These are phyloP conservation scores for Clanis bilineata DNA, from an alignment of 2,888 invertebrate species.

Conservation along the genomic window DNA sequence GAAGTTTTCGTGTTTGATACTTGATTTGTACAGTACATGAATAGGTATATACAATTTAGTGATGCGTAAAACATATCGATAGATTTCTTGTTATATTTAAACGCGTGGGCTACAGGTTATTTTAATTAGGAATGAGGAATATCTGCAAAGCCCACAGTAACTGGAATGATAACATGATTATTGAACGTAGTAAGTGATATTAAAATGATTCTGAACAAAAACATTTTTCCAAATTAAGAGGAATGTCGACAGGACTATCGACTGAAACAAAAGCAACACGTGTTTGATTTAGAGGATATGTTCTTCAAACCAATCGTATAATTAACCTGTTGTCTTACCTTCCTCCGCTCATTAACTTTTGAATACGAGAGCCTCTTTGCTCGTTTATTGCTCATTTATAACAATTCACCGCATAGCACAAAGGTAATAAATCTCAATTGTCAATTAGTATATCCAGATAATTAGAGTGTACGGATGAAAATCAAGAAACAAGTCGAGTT, in stretches of 20 bases:
- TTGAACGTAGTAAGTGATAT: too few species aligned
- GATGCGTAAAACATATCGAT: neutral
- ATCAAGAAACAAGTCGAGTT: constrained; percentile 17
- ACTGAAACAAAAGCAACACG: neutral
- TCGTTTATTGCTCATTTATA: constrained; percentile 13
- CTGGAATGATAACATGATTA: too few species aligned
- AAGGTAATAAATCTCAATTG: constrained; percentile 12
- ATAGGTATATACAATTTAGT: too few species aligned
- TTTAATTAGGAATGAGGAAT: too few species aligned
- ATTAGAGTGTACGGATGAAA: constrained; percentile 3
- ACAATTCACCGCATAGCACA: constrained; percentile 3
- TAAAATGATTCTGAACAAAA: too few species aligned
- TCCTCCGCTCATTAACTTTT: constrained; percentile 12
- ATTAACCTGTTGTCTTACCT: constrained; percentile 4
- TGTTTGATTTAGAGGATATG: neutral
- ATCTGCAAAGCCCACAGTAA: too few species aligned
- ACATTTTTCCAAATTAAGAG: neutral
- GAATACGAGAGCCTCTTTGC: constrained; percentile 8
- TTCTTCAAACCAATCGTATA: neutral
- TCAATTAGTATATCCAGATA: constrained; percentile 8
- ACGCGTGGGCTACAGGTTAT: too few species aligned
- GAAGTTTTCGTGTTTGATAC: neutral
- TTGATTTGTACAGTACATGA: neutral
- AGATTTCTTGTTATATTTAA: neutral
- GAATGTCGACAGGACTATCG: neutral